Evolutionary conservation across 2,888 invertebrate species (phyloP).

Genomic region (Eurytoma californica): DNA sequence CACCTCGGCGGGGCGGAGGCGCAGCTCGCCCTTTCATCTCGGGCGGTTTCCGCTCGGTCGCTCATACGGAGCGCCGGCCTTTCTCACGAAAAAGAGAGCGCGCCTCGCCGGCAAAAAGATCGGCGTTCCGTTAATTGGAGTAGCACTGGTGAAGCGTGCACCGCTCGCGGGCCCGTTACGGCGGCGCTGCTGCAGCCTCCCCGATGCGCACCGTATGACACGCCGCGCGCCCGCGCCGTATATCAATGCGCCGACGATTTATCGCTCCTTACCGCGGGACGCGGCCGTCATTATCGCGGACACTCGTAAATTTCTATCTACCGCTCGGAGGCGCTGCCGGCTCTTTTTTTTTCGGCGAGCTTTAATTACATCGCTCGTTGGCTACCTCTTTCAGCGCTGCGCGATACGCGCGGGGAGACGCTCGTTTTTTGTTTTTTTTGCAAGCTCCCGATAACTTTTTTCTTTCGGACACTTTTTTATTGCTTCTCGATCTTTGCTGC

Average conservation of each 20-base stretch:
- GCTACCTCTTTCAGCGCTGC: constrained; percentile 24
- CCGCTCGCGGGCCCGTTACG: constrained; percentile 18
- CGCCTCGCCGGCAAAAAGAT: constrained; percentile 35
- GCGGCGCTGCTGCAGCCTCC: constrained; percentile 11
- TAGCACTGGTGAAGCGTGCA: constrained; percentile 17
- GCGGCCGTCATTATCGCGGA: constrained; percentile 51
- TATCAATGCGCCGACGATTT: constrained; percentile 55
- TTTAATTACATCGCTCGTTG: constrained; percentile 52
- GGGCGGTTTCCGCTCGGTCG: constrained; percentile 44
- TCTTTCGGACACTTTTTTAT: not conserved
- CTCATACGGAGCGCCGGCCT: constrained; percentile 10
- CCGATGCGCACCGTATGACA: constrained; percentile 14
- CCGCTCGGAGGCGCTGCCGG: constrained; percentile 8
- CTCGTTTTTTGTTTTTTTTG: not conserved
- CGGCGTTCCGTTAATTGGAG: constrained; percentile 55
- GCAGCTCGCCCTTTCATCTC: constrained; percentile 28
- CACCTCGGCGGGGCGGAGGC: no score
- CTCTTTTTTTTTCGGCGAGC: constrained; percentile 29
- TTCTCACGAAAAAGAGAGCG: constrained; percentile 26
- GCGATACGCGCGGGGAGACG: no score
- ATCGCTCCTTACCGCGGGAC: constrained; percentile 49
- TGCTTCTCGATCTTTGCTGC: no score
- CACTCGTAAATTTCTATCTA: constrained; percentile 49
- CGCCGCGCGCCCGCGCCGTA: constrained; percentile 6
- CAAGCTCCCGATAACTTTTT: not conserved